Evolutionary conservation across 1,140 invertebrate species (phyloP).

Genomic region (Euwallacea similis): DNA sequence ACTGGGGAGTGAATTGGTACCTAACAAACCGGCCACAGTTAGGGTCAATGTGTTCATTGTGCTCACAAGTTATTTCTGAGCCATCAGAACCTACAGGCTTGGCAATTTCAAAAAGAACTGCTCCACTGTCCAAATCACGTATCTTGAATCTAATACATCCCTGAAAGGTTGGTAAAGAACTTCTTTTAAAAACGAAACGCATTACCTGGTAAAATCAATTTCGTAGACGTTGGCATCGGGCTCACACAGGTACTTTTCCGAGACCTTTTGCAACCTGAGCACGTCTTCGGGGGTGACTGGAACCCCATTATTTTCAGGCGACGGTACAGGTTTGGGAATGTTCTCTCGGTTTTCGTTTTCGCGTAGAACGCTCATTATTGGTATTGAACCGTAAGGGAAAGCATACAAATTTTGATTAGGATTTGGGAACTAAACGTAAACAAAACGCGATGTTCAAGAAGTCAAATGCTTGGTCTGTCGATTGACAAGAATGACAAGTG

Average conservation of each 20-base stretch:
- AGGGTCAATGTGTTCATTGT: conserved; percentile 73
- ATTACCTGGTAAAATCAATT: conserved; percentile 89
- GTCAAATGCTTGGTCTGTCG: too few relatives aligned
- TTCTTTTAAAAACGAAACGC: background rate
- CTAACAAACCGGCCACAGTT: conserved; percentile 94
- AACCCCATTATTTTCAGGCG: conserved; percentile 37
- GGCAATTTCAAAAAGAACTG: conserved; percentile 94
- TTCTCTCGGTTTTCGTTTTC: conserved; percentile 50
- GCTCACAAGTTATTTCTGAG: conserved; percentile 61
- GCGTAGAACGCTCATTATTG: conserved; percentile 50
- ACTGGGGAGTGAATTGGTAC: conserved; percentile 96
- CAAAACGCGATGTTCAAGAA: too few relatives aligned
- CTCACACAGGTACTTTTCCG: conserved; percentile 83
- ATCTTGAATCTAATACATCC: conserved; percentile 76
- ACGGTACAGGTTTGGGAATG: conserved; percentile 38
- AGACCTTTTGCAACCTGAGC: conserved; percentile 62
- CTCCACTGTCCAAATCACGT: conserved; percentile 90
- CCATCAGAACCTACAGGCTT: conserved; percentile 76
- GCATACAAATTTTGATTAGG: too few relatives aligned
- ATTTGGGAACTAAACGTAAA: too few relatives aligned
- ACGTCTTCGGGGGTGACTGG: conserved; percentile 65
- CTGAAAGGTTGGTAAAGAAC: background rate
- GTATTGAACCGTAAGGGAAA: too few relatives aligned
- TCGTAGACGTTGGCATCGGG: conserved; percentile 96
- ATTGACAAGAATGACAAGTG: too few relatives aligned